Percentiles rank a stretch among this genome's conserved stretches.
Evolutionary conservation across 2,888 invertebrate species (phyloP).

Genomic region (Azorinus chamasolen): DNA sequence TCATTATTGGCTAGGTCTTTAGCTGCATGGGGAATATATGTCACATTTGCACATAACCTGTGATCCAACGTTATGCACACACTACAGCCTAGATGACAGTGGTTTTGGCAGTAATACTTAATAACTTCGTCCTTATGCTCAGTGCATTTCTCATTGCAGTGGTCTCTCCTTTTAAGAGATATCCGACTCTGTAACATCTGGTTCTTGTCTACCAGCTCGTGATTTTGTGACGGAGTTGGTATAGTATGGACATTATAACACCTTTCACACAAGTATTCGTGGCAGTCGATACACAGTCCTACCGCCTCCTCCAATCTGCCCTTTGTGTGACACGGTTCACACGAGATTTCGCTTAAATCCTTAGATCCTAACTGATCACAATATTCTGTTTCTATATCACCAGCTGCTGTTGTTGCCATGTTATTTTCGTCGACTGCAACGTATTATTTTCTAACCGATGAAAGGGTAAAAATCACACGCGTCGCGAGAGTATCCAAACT

Average conservation of each 20-base stretch:
- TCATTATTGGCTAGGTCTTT: neutral
- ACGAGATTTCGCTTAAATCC: neutral
- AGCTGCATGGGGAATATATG: slow-evolving; percentile 10
- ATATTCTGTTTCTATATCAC: too few species aligned
- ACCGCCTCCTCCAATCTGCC: neutral
- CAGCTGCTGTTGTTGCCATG: too few species aligned
- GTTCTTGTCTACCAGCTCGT: neutral
- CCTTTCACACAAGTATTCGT: slow-evolving; percentile 5
- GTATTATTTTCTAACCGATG: too few species aligned
- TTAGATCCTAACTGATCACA: too few species aligned
- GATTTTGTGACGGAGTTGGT: slow-evolving; percentile 4
- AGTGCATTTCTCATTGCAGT: slow-evolving; percentile 2
- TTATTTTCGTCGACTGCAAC: too few species aligned
- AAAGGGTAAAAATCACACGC: too few species aligned
- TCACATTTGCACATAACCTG: slow-evolving; percentile 3
- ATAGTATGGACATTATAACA: slow-evolving; percentile 13
- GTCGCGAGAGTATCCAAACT: too few species aligned
- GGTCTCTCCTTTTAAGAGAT: neutral
- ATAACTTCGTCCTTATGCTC: slow-evolving; percentile 4
- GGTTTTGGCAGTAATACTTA: slow-evolving; percentile 13
- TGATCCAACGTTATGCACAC: slow-evolving; percentile 16
- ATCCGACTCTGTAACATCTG: neutral
- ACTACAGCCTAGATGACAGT: slow-evolving; percentile 10
- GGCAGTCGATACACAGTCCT: slow-evolving; percentile 13
- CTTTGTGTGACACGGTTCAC: slow-evolving; percentile 2